These are phyloP conservation scores for Heliconius hewitsoni DNA, from an alignment of 1,140 invertebrate genomes.

Conservation along the genomic window DNA sequence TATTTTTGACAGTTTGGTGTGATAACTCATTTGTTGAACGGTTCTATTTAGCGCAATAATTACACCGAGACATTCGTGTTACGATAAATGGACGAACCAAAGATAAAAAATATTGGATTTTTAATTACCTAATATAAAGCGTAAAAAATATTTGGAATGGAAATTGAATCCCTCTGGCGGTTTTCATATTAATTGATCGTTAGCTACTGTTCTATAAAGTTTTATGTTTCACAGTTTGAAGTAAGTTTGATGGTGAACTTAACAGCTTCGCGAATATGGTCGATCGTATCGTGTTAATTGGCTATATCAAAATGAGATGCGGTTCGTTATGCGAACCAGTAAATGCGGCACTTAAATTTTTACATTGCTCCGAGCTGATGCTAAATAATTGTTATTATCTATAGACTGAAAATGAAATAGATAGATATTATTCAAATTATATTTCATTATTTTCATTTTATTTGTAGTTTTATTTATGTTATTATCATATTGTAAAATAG, in stretches of 20 bases:
- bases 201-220: conserved; percentile 34
- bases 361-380: conserved; percentile 7
- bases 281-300: conserved; percentile 29
- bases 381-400: conserved; percentile 11
- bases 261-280: conserved; percentile 28
- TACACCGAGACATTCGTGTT: conserved; percentile 17
- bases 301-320: conserved; percentile 30
- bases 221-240: conserved; percentile 22
- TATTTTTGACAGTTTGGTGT: conserved; percentile 22
- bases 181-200: conserved; percentile 34
- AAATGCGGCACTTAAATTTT: conserved; percentile 13
- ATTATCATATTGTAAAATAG: background rate
- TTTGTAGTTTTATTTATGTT: background rate
- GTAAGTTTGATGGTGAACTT: conserved; percentile 29
- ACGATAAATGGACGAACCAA: background rate
- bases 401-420: background rate
- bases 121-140: conserved; percentile 24
- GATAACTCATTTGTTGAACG: conserved; percentile 24
- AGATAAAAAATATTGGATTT: conserved; percentile 27
- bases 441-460: background rate
- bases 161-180: conserved; percentile 20
- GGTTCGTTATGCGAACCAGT: conserved; percentile 19
- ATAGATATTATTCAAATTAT: background rate
- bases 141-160: conserved; percentile 1
- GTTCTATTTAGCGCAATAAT: conserved; percentile 22